Base-by-base conservation (phyloP, 2,113 vertebrate genomes). In the Lycocorax pyrrhopterus region DNA sequence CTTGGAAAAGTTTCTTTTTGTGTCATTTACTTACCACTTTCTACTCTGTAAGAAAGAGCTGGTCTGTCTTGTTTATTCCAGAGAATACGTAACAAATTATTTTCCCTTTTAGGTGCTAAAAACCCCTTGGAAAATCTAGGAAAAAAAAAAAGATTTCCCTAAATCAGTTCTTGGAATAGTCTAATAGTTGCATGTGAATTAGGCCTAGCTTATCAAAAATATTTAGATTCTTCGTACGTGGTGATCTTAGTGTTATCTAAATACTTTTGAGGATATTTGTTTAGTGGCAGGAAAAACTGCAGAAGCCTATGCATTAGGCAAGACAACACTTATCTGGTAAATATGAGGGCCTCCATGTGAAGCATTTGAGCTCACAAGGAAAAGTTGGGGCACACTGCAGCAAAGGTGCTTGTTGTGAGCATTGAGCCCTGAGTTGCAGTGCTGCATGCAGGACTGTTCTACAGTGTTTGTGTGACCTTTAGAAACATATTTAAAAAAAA, bases 401-500 rank as follows among this genome's bases (percentile, higher is more conserved):
- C 13, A 62, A 46, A 20, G 13, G 8, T 67, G 21, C 53, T 74
- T 32, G 6, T 32, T 58, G 22, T 44, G 37, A 35, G 16, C 1
- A 0, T 12, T 29, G 46, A 62, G 29, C 25, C 25, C 41, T 56
- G 56, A 16, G 12, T 15, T 87, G 59, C 59, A 44, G 4, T 39
- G 37, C 20, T 66, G 8, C 8, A 8, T 4, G 3, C 6, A 46
- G 37, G 13, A 23, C 30, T n/a, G 4, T 29, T 59, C 51, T 64
- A 3, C 4, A 4, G 22, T 51, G 30, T 49, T 30, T 0, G 0
- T 32, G 4, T 59, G 22, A 74, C 15, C 39, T 60, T 75, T 32
- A 47, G 25, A 92, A 89, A 27, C 0, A 0, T 25, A 6, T 30
- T 5, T 49, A 14, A 0, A 7, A 6, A 35, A 59, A 46, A 60